A percentile compares a stretch with the other conserved stretches of the same genome.
Conservation (phyloP, 2,888 invertebrate species). For the Clunio marinus region DNA sequence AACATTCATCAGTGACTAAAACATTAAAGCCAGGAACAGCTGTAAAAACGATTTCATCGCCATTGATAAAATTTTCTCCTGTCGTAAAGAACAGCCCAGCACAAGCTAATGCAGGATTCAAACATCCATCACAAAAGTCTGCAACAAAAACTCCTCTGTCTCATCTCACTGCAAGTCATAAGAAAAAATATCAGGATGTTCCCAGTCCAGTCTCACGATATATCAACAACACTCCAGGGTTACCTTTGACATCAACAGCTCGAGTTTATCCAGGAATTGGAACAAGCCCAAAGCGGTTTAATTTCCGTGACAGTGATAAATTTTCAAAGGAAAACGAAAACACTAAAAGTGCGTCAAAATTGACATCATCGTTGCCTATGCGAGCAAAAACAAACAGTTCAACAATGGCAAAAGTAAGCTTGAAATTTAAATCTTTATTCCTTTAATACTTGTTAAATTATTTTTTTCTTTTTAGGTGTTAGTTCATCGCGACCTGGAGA, state of each 20-base stretch:
- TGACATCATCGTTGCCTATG: neutral
- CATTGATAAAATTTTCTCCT: slow-evolving; percentile 14
- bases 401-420: neutral
- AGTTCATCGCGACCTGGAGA: neutral
- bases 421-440: neutral
- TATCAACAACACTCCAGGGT: slow-evolving; percentile 25
- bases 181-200: slow-evolving; percentile 20
- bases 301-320: slow-evolving; percentile 23
- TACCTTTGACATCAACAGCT: neutral
- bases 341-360: neutral
- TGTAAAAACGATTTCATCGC: neutral
- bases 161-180: neutral
- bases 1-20: neutral
- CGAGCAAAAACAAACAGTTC: slow-evolving; percentile 10
- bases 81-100: neutral
- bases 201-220: slow-evolving; percentile 13
- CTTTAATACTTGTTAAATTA: neutral
- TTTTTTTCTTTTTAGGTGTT: slow-evolving; percentile 2
- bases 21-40: too few relatives aligned
- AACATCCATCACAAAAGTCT: neutral
- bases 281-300: neutral
- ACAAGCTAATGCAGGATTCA: neutral
- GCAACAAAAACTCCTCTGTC: neutral
- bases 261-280: neutral
- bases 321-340: neutral